These are phyloP conservation scores for Sesamia nonagrioides DNA, from an alignment of 1,140 invertebrate species.

Conservation along the genomic window DNA sequence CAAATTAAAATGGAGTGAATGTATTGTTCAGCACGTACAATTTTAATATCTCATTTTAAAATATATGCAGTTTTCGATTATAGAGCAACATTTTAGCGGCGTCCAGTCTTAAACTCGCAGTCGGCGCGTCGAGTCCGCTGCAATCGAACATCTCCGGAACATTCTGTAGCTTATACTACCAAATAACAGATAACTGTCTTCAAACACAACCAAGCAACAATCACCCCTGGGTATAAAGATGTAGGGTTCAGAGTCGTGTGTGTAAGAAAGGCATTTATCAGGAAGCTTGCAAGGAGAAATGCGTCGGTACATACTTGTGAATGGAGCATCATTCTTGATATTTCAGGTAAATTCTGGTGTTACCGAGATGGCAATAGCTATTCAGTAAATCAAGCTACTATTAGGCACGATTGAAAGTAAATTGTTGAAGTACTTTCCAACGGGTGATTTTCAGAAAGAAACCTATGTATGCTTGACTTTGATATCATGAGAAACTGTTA, in stretches of 20 bases:
- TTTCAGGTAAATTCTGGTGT: conserved; percentile 35
- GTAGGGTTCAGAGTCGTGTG: background rate
- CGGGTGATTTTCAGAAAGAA: no score
- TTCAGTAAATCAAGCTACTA: background rate
- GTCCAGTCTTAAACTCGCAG: conserved; percentile 42
- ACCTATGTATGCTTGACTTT: no score
- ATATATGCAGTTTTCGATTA: background rate
- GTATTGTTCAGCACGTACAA: background rate
- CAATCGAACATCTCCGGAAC: conserved; percentile 57
- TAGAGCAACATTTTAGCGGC: conserved; percentile 50
- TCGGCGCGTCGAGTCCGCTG: conserved; percentile 50
- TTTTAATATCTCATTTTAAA: background rate
- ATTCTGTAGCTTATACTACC: conserved; percentile 54
- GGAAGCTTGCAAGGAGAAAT: conserved; percentile 49
- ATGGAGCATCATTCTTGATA: conserved; percentile 47
- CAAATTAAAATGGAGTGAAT: background rate
- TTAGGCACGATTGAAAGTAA: background rate
- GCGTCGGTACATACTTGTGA: conserved; percentile 39
- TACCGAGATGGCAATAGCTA: background rate
- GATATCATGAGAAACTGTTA: no score
- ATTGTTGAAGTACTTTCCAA: background rate
- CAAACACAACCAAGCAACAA: background rate
- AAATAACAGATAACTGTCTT: conserved; percentile 45
- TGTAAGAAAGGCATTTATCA: conserved; percentile 35
- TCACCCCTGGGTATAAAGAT: background rate